Evolutionary conservation across 2,113 vertebrate genomes (phyloP).

Genomic region (Sinocyclocheilus maitianheensis): DNA sequence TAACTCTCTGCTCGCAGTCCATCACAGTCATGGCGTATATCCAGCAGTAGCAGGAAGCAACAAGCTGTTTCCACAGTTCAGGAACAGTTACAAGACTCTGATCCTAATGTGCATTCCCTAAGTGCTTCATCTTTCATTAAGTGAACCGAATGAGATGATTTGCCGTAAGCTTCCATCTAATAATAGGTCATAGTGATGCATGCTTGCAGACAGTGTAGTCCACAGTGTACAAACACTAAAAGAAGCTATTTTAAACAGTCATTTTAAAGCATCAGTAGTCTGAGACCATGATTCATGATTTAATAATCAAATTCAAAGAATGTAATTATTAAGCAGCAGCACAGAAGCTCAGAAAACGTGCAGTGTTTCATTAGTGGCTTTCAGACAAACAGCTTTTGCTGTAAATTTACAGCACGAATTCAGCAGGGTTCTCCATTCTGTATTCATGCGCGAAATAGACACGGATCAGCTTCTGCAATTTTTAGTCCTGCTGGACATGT

Average conservation of each 20-base stretch:
- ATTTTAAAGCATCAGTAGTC: not conserved
- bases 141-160: slow-evolving; percentile 12
- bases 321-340: not conserved
- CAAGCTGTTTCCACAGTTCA: not conserved
- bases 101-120: not conserved
- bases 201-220: slow-evolving; percentile 19
- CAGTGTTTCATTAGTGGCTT: not conserved
- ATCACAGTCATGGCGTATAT: not conserved
- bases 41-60: slow-evolving; percentile 3
- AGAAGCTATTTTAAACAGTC: not conserved
- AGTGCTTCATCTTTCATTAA: slow-evolving; percentile 4
- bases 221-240: not conserved
- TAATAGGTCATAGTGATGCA: slow-evolving; percentile 8
- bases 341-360: not conserved
- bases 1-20: not conserved
- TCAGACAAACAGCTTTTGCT: slow-evolving; percentile 4
- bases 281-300: not conserved
- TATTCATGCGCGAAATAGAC: not conserved
- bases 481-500: not conserved
- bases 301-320: slow-evolving; percentile 32
- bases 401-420: not conserved
- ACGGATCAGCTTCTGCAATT: not conserved
- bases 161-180: slow-evolving; percentile 19
- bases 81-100: not conserved
- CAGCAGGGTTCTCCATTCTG: no score